Evolutionary conservation across 2,113 vertebrate species (phyloP), one percentile per base, ranked within the genome.

Genomic region (Anhinga anhinga): DNA sequence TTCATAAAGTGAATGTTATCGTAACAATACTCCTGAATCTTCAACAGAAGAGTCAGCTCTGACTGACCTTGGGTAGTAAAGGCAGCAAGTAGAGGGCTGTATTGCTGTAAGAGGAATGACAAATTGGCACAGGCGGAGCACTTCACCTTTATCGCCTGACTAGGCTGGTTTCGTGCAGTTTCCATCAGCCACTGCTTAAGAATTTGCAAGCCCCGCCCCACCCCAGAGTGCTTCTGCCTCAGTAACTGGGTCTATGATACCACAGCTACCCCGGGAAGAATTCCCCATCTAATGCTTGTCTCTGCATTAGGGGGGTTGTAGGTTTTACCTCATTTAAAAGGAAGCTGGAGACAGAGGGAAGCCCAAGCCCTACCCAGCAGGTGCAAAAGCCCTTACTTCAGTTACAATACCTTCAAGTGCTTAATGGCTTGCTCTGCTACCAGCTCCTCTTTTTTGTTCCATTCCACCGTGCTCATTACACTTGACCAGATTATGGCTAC

Each of bases 1-100:
- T 99, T 99, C 99, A 99, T 99, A 98, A 99, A 99, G 98, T 99
- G 99, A 98, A 99, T 99, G 98, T 99, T 99, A 97, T 99, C 99
- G 29, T 99, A 99, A 98, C 99, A 99, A 97, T 99, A 99, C 98
- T 99, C 99, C 98, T 99, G 99, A 98, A 99, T 99, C 99, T 99
- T 99, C 97, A 99, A 98, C 97, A 99, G 98, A 97, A 99, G 99
- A 90, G 99, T 99, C 98, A 99, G 98, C 97, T 99, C 99, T 49
- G 99, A 99, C 97, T 99, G 99, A 98, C 99, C 99, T 99, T 99
- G 99, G 96, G 99, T 99, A 92, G 99, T 99, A 97, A 99, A 99
- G 98, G 99, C 98, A 98, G 99, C 99, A 98, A 99, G 99, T 95
- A 99, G 99, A 97, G 99, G 99, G 98, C 99, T 99, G 98, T 99